Evolutionary conservation across 2,113 vertebrate genomes (phyloP), one percentile per base, ranked within the genome.

Genomic region (Erpornis zantholeuca): DNA sequence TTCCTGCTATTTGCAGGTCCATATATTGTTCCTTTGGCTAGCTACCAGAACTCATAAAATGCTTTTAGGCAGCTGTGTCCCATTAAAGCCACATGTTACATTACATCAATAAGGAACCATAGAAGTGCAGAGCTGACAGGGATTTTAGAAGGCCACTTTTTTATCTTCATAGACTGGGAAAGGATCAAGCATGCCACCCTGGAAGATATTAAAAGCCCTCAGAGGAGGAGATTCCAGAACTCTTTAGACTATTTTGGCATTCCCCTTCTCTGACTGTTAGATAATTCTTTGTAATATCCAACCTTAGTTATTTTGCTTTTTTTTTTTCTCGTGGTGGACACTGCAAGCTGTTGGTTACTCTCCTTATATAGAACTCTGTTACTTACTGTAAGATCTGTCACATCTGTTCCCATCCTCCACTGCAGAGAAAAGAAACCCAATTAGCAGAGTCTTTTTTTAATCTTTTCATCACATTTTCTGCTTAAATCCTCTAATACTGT

Each of bases 71-170:
- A 97, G 76, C 91, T 97, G 96, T 52, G 44, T 95, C 80, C 80
- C 72, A 97, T 97, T 97, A 96, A 92, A 86, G 80, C 88, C 95
- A 95, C 91, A 95, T 96, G 96, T 88, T 94, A 33, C 53, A 87
- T 86, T 95, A 52, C 77, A 93, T 92, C 86, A 95, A 21, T 86
- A 90, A 83, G 64, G 60, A 96, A 75, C 35, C 76, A 78, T 23
- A 36, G 86, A 93, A 78, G 52, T 86, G 69, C 64, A 71, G 77
- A 78, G 57, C 82, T 79, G 40, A 84, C 40, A 56, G 33, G 29
- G 61, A 40, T 94, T 95, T 94, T 86, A 73, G 86, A 88, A 59
- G 44, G 87, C 64, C 7, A 4, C 27, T 70, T 76, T 78, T 64
- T 91, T 94, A 73, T 72, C 79, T 86, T 57, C 20, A 27, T 29